A percentile compares a stretch with the other conserved stretches of the same genome.
Evolutionary conservation across 2,888 invertebrate genomes (phyloP).

Genomic region (Dasysyrphus tricinctus): DNA sequence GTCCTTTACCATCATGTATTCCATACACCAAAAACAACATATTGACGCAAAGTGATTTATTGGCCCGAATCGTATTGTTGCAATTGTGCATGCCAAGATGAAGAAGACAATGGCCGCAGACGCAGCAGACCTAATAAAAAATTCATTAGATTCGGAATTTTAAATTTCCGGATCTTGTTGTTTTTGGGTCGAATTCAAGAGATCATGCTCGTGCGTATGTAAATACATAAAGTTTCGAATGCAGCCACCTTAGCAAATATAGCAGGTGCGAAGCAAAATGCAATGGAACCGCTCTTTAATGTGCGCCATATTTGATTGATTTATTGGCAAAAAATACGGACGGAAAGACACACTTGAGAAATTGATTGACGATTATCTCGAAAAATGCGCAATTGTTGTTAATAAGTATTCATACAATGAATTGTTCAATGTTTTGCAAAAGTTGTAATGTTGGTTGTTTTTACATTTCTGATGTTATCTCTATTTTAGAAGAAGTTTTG

Average conservation of each 20-base stretch:
- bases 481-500: constrained; percentile 21
- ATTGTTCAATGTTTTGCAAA: constrained; percentile 55
- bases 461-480: constrained; percentile 56
- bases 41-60: constrained; percentile 76
- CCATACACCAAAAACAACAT: constrained; percentile 52
- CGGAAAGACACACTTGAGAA: constrained; percentile 56
- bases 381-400: constrained; percentile 58
- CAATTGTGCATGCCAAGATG: constrained; percentile 29
- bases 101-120: constrained; percentile 55
- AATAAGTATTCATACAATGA: constrained; percentile 41
- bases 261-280: constrained; percentile 68
- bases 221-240: constrained; percentile 42
- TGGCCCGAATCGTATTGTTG: constrained; percentile 55
- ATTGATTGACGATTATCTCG: constrained; percentile 67
- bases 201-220: constrained; percentile 72
- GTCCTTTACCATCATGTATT: constrained; percentile 55
- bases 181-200: constrained; percentile 43
- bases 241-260: not conserved
- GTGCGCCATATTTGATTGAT: constrained; percentile 69
- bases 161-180: constrained; percentile 66
- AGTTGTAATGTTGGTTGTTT: constrained; percentile 5
- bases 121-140: constrained; percentile 59
- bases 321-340: constrained; percentile 54
- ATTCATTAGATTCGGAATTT: constrained; percentile 75
- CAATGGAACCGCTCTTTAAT: constrained; percentile 41